These are phyloP conservation scores for Habropoda laboriosa DNA, from an alignment of 1,140 invertebrate genomes.

Conservation along the genomic window DNA sequence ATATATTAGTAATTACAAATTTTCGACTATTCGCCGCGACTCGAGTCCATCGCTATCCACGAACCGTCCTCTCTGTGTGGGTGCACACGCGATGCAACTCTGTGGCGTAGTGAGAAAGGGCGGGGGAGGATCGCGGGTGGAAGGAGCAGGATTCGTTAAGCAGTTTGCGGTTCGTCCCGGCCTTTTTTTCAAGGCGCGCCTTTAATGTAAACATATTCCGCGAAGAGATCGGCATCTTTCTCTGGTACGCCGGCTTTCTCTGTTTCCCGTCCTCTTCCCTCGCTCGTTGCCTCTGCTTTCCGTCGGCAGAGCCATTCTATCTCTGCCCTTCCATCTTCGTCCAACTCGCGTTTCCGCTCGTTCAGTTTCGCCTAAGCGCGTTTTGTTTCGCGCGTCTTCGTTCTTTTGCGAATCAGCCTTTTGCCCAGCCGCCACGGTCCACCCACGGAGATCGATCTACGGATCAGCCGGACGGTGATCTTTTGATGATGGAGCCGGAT, in stretches of 20 bases:
- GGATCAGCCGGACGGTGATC: constrained; percentile 20
- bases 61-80: constrained; percentile 15
- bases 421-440: constrained; percentile 7
- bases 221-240: constrained; percentile 66
- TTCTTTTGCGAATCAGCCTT: constrained; percentile 42
- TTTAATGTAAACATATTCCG: constrained; percentile 75
- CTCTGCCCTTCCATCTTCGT: neutral
- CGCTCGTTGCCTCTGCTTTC: constrained; percentile 35
- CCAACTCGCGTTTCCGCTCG: neutral
- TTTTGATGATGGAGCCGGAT: constrained; percentile 9
- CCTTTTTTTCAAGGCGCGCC: constrained; percentile 63
- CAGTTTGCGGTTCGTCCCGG: constrained; percentile 69
- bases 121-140: constrained; percentile 39
- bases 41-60: constrained; percentile 40
- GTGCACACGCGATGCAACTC: constrained; percentile 43
- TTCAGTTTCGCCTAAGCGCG: neutral
- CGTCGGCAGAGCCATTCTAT: constrained; percentile 23
- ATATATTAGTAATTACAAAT: neutral
- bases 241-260: constrained; percentile 49
- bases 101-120: constrained; percentile 46
- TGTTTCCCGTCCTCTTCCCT: constrained; percentile 49
- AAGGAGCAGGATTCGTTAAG: constrained; percentile 72
- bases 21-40: neutral
- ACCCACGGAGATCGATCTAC: constrained; percentile 48
- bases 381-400: constrained; percentile 47